phyloP scores from a whole-genome alignment of 2,888 invertebrate species.

The Watsonalla binaria region DNA sequence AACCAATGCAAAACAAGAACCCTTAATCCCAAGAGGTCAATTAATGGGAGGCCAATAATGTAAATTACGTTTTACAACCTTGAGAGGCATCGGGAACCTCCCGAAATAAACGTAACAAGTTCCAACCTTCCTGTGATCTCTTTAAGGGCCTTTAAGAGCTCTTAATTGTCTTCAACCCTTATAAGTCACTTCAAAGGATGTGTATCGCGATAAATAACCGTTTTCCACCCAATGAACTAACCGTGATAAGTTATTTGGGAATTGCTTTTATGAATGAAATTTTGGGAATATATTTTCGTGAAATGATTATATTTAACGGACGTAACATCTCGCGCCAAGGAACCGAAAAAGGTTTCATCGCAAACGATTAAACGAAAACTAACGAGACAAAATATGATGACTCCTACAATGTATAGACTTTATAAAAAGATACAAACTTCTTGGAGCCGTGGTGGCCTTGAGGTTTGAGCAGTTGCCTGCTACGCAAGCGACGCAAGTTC shows the following conservation, averaged over 20 bases:
- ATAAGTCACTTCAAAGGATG: slow-evolving; percentile 16
- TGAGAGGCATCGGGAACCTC: neutral
- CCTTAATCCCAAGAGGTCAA: neutral
- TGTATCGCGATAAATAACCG: slow-evolving; percentile 9
- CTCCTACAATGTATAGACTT: too few species aligned
- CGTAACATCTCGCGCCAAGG: too few species aligned
- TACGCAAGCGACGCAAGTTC: too few species aligned
- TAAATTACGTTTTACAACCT: neutral
- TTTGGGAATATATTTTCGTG: too few species aligned
- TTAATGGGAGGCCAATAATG: neutral
- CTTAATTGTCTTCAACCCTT: slow-evolving; percentile 17
- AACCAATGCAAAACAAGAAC: too few species aligned
- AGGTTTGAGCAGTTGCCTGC: too few species aligned
- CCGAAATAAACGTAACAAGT: slow-evolving; percentile 1
- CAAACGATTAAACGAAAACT: too few species aligned
- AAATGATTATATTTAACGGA: too few species aligned
- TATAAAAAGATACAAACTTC: too few species aligned
- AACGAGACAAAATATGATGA: too few species aligned
- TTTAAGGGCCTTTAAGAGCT: slow-evolving; percentile 7
- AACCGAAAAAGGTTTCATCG: too few species aligned
- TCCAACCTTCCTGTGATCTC: neutral
- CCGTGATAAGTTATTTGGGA: slow-evolving; percentile 1
- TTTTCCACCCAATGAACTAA: slow-evolving; percentile 3
- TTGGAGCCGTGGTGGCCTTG: too few species aligned
- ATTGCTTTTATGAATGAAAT: neutral